These are phyloP conservation scores for Dasypus novemcinctus DNA, from an alignment of 2,113 vertebrate genomes.

Conservation along the genomic window DNA sequence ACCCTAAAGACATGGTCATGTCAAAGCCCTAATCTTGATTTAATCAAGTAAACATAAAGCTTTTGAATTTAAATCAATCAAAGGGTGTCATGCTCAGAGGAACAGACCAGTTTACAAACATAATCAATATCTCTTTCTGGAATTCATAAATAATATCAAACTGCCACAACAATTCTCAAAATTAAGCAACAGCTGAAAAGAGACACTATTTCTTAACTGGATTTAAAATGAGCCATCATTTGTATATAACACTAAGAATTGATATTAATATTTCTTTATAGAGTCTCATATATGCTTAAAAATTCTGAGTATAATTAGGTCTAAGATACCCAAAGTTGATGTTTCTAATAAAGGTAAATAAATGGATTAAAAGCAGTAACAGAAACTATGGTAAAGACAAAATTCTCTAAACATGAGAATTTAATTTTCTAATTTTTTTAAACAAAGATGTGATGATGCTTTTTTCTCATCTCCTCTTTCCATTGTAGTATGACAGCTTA, in stretches of 20 bases:
- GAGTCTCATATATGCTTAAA: neutral
- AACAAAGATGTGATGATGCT: neutral
- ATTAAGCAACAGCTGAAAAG: neutral
- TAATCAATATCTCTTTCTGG: too few relatives aligned
- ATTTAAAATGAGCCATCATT: neutral
- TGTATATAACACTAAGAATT: neutral
- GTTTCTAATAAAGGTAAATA: neutral
- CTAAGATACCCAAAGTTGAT: neutral
- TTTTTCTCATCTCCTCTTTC: neutral
- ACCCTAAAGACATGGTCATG: too few relatives aligned
- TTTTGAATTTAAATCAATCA: too few relatives aligned
- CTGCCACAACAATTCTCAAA: neutral
- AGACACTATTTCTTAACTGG: neutral
- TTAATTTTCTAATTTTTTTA: neutral
- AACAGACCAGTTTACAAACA: too few relatives aligned
- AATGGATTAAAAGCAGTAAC: neutral
- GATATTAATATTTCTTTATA: neutral
- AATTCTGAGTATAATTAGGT: neutral
- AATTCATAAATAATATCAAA: too few relatives aligned
- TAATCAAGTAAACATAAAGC: too few relatives aligned
- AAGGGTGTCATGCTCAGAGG: too few relatives aligned
- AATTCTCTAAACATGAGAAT: neutral
- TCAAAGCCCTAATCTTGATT: too few relatives aligned
- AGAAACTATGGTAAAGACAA: neutral
- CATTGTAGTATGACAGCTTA: neutral